Evolutionary conservation across 2,113 vertebrate genomes (phyloP), one percentile per base, ranked within the genome.

Genomic region (Lucifuga dentata): DNA sequence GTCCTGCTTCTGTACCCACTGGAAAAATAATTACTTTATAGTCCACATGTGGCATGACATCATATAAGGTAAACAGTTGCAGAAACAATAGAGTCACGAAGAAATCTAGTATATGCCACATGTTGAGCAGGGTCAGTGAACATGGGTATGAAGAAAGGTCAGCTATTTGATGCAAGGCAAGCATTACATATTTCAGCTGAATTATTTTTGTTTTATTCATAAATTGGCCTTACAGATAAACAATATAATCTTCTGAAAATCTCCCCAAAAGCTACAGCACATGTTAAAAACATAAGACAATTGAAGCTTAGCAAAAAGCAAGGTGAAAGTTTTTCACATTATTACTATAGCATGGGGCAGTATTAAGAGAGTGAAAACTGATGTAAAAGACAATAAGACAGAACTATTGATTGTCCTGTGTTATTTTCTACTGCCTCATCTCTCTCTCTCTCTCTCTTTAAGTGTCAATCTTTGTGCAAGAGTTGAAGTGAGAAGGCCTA

Each of bases 381-480:
- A 83, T 73, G 20, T 40, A 26, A 21, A 51, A 63, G 60, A 67
- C 46, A 65, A 16, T 12, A 13, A 17, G 2, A 59, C 15, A 16
- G 8, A 29, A 59, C 40, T 77, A 75, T 71, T 44, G 59, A 84
- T 81, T 71, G 38, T 40, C 71, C 52, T 41, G 16, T 69, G 63
- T 39, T 76, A 21, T 45, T 21, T 75, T 78, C 26, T 51, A 73
- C 70, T 51, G 46, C 71, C 36, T 74, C 26, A 69, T 84, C 67
- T 69, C 67, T 86, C 53, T n/a, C n/a, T n/a, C n/a, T n/a, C n/a
- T n/a, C 68, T 75, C 60, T 70, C 57, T 76, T 78, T 52, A 74
- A 71, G 66, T 26, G 71, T 58, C 66, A 68, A 78, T 74, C 61
- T 46, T 59, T 70, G 56, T 61, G 59, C 48, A 66, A 45, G 51